Base-by-base conservation (phyloP, 2,113 vertebrate genomes). In the Ceyx cyanopectus region DNA sequence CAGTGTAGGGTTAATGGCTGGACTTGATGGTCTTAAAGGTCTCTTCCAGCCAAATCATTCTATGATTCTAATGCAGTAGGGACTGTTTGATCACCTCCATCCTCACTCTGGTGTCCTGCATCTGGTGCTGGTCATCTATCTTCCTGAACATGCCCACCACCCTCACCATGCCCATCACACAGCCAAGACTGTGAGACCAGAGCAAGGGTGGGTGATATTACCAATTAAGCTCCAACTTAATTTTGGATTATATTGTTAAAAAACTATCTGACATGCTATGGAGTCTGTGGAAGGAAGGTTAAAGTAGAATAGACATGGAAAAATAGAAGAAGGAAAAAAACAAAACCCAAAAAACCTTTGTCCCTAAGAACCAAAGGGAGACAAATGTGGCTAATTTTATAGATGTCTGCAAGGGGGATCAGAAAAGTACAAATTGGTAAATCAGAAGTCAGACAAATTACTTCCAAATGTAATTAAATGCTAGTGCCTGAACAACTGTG, bases 391-490 rank as follows among this genome's bases (percentile, higher is more conserved):
- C 54, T 51, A 16, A 70, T 76, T 82, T n/a, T 73, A 51, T 11
- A 73, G 54, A 0, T 0, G 50, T 37, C 58, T 85, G 67, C 53
- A 53, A 75, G 27, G 50, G 27, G 29, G 21, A 77, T 34, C 24
- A 76, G 66, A 51, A 84, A 51, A 73, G n/a, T 76, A 18, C 37
- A 29, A 45, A 62, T 3, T 40, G 62, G 29, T 54, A 54, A 66
- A 68, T 56, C 66, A 85, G 70, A 79, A 91, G 10, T 90, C 84
- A 83, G 73, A 75, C 65, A 85, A 74, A 87, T 91, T 27, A 50
- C 62, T 89, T 92, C 66, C 87, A 89, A 87, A 85, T 66, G 43
- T 87, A 85, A 87, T 92, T 61, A 89, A 77, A 67, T 91, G 37
- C 1, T 16, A 61, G 70, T 73, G 63, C 62, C 81, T 80, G 78